These are phyloP conservation scores for Ormyrus labotus DNA, from an alignment of 2,888 invertebrate genomes.

Conservation along the genomic window DNA sequence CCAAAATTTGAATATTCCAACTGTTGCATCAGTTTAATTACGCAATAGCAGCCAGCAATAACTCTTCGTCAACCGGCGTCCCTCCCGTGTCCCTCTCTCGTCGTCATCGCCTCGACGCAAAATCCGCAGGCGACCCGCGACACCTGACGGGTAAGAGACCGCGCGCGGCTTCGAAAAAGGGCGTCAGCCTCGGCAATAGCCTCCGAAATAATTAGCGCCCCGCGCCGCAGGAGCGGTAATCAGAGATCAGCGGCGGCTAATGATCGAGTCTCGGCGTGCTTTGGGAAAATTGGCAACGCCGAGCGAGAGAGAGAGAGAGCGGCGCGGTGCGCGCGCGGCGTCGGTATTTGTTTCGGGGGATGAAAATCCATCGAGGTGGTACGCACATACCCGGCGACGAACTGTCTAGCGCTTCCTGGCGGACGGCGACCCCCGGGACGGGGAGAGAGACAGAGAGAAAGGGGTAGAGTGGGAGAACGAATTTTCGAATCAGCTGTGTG, in stretches of 20 bases:
- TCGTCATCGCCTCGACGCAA: too few relatives aligned
- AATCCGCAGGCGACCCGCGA: too few relatives aligned
- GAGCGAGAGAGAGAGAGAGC: conserved; percentile 10
- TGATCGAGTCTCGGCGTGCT: conserved; percentile 26
- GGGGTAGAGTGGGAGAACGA: background rate
- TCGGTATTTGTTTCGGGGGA: conserved; percentile 52
- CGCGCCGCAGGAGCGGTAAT: conserved; percentile 8
- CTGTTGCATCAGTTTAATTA: too few relatives aligned
- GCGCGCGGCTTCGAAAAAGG: too few relatives aligned
- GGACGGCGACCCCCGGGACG: conserved; percentile 63
- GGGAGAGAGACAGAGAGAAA: conserved; percentile 18
- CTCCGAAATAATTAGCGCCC: too few relatives aligned
- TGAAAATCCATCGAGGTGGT: conserved; percentile 63
- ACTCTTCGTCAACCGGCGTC: too few relatives aligned
- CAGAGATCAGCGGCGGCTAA: conserved; percentile 45
- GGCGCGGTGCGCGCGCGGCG: background rate
- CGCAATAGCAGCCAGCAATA: too few relatives aligned
- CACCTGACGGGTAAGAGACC: too few relatives aligned
- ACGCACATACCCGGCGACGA: conserved; percentile 58
- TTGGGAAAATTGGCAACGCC: conserved; percentile 51
- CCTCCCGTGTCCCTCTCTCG: too few relatives aligned
- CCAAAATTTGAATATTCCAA: too few relatives aligned
- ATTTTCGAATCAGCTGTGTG: conserved; percentile 41
- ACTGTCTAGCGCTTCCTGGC: conserved; percentile 63
- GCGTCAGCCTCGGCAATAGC: too few relatives aligned